phyloP scores from a whole-genome alignment of 2,888 invertebrate species.

The Macrophya annulata region DNA sequence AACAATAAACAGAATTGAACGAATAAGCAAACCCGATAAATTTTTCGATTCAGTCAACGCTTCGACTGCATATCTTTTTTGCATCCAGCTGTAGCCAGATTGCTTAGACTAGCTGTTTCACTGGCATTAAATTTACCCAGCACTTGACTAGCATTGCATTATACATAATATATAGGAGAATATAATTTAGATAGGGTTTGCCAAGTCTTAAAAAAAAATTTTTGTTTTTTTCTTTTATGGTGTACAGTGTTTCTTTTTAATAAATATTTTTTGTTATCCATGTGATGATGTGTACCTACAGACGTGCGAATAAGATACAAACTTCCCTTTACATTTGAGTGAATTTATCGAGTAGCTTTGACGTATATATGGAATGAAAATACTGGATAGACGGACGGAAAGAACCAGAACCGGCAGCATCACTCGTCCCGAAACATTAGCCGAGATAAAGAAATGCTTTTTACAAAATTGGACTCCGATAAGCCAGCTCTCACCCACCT shows the following conservation, averaged over 20 bases:
- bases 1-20: background rate
- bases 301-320: background rate
- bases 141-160: slow-evolving; percentile 50
- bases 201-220: background rate
- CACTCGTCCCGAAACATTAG: slow-evolving; percentile 55
- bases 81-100: background rate
- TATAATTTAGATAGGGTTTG: background rate
- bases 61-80: slow-evolving; percentile 13
- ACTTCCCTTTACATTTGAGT: background rate
- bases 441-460: slow-evolving; percentile 58
- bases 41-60: background rate
- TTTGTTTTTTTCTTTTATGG: background rate
- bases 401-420: slow-evolving; percentile 16
- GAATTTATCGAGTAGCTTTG: slow-evolving; percentile 46
- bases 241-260: background rate
- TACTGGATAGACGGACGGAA: background rate
- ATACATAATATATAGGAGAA: background rate
- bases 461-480: slow-evolving; percentile 58
- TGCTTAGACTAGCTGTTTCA: background rate
- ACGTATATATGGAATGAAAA: slow-evolving; percentile 26
- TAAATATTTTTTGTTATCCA: background rate
- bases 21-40: background rate
- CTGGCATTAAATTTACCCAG: slow-evolving; percentile 55
- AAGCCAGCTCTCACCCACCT: slow-evolving; percentile 39
- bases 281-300: background rate